Base-by-base conservation (phyloP, 2,113 vertebrate genomes). In the Oncorhynchus kisutch region DNA sequence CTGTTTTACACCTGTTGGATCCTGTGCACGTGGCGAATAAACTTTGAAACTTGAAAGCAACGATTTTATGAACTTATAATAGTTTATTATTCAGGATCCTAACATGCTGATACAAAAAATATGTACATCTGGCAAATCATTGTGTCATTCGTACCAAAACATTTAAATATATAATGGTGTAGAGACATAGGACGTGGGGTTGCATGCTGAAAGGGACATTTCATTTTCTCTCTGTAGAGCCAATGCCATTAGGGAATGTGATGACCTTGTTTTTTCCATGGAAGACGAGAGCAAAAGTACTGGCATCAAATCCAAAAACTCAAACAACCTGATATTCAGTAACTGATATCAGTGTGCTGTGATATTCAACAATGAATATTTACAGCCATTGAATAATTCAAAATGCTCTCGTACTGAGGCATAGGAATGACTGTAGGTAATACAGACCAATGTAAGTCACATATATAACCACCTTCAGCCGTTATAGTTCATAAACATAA, bases 41-140 rank as follows among this genome's bases (percentile, higher is more conserved):
- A 45, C 39, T 65, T 65, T 22, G 62, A 65, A 25, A 65, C 62
- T 27, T 65, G 27, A 27, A 18, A 18, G 13, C 16, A 54, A 18
- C 1, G 51, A 54, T 54, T 54, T 5, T 24, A 62, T 62, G 70
- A 78, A 75, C 48, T 29, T 71, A 77, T 27, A 78, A 73, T 59
- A 39, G 74, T 89, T 87, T 87, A 85, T 86, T 90, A 2, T 77
- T 81, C 80, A 73, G 64, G 64, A 73, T 80, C 71, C 70, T 75
- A 75, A 81, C 83, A 88, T 84, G 82, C 78, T n/a, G 67, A 82
- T 86, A 90, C 87, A 91, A 88, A 78, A 73, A 76, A 82, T 88
- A 89, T 89, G 78, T 86, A 92, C 87, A 90, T 84, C 79, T 86
- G 82, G 82, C 84, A 87, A 85, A 85, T 72, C 45, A 6, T 70